Evolutionary conservation across 2,797 vertebrate genomes (phyloP).

Genomic region (Echiichthys vipera): DNA sequence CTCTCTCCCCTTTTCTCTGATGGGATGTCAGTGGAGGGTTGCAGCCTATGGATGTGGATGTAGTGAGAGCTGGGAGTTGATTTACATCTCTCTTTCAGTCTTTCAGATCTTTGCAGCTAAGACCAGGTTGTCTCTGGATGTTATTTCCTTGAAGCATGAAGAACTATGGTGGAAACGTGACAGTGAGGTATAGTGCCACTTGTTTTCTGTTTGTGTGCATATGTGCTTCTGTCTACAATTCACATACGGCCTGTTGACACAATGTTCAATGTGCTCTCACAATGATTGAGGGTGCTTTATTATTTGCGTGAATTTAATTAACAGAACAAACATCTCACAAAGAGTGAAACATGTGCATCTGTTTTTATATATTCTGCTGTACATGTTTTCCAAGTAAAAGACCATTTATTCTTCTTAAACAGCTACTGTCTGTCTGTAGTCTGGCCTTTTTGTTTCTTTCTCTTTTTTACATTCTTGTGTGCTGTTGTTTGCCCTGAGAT

Average conservation of each 20-base stretch:
- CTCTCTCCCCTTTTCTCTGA: conserved; percentile 39
- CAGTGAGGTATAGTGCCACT: conserved; percentile 67
- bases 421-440: conserved; percentile 8
- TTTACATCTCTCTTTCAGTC: conserved; percentile 33
- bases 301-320: conserved; percentile 8
- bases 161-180: conserved; percentile 31
- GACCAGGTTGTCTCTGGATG: conserved; percentile 64
- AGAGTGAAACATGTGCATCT: neutral
- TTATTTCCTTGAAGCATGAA: conserved; percentile 36
- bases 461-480: conserved; percentile 17
- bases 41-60: conserved; percentile 76
- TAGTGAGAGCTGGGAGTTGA: conserved; percentile 64
- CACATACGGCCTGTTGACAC: conserved; percentile 18
- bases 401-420: conserved; percentile 3
- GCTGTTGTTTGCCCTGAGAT: conserved; percentile 61
- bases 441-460: conserved; percentile 34
- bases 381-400: neutral
- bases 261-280: conserved; percentile 5
- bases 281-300: neutral
- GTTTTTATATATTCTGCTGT: neutral
- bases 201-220: conserved; percentile 33
- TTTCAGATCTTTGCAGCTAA: conserved; percentile 65
- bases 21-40: conserved; percentile 76
- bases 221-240: neutral
- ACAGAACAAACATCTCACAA: neutral